Evolutionary conservation across 2,888 invertebrate species (phyloP).

Genomic region (Hemicrepidius hirtus): DNA sequence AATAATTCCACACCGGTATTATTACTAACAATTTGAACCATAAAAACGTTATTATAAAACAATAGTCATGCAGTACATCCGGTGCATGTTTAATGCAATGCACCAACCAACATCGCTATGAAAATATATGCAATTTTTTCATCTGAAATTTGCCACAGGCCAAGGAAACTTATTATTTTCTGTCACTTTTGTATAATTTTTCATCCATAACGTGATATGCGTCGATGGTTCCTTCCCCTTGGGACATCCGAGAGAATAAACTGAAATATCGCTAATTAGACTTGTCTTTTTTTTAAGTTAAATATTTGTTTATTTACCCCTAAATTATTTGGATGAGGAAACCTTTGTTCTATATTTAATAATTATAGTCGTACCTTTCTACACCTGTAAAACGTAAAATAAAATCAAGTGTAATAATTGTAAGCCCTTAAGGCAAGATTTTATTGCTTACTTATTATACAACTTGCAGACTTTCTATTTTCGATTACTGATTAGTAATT

Average conservation of each 20-base stretch:
- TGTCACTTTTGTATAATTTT: slow-evolving; percentile 37
- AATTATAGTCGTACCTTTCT: too few relatives aligned
- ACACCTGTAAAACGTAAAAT: too few relatives aligned
- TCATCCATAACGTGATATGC: slow-evolving; percentile 46
- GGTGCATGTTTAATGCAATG: slow-evolving; percentile 40
- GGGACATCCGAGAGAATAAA: slow-evolving; percentile 23
- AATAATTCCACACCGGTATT: slow-evolving; percentile 26
- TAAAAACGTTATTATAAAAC: slow-evolving; percentile 57
- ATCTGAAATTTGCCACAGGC: slow-evolving; percentile 27
- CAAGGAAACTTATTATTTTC: slow-evolving; percentile 42
- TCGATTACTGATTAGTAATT: slow-evolving; percentile 2
- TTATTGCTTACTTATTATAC: slow-evolving; percentile 1
- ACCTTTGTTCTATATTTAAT: too few relatives aligned
- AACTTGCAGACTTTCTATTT: not conserved
- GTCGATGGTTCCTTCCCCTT: slow-evolving; percentile 37
- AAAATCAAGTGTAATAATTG: slow-evolving; percentile 2
- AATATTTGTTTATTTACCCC: slow-evolving; percentile 24
- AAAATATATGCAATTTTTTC: slow-evolving; percentile 33
- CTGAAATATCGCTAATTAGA: slow-evolving; percentile 5
- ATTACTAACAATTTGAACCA: slow-evolving; percentile 31
- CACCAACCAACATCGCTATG: not conserved
- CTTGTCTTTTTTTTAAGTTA: slow-evolving; percentile 6
- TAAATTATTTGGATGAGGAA: too few relatives aligned
- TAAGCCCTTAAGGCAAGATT: not conserved
- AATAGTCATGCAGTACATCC: slow-evolving; percentile 55